phyloP scores from a whole-genome alignment of 2,888 invertebrate species.

The Nemotelus pantherinus region DNA sequence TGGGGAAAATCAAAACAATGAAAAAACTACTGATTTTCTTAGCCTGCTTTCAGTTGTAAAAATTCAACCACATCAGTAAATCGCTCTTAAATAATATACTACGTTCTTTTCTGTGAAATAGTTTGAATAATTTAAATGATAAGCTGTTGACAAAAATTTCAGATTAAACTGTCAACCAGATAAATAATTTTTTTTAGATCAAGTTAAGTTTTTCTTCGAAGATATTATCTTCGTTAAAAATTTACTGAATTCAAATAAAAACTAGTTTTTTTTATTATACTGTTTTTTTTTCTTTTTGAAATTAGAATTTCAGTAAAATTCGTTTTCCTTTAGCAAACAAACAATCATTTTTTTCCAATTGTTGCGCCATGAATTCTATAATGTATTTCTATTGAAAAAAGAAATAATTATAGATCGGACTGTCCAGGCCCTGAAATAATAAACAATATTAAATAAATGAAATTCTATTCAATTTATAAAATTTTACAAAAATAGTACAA shows the following conservation, averaged over 20 bases:
- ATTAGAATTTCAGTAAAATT: background rate
- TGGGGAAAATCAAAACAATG: no score
- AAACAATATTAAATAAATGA: background rate
- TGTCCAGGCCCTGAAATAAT: constrained; percentile 70
- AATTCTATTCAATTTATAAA: no score
- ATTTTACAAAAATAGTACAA: no score
- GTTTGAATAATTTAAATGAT: no score
- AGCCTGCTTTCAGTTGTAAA: background rate
- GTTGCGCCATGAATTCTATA: constrained; percentile 56
- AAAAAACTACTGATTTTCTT: no score
- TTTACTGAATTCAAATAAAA: background rate
- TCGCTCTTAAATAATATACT: background rate
- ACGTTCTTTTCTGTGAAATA: background rate
- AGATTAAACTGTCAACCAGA: background rate
- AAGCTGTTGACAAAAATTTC: no score
- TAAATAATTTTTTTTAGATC: background rate
- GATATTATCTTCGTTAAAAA: background rate
- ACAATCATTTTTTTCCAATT: background rate
- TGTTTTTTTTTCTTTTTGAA: background rate
- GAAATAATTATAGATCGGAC: constrained; percentile 70
- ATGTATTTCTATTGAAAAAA: constrained; percentile 64
- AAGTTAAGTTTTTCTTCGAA: background rate
- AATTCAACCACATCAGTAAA: constrained; percentile 15
- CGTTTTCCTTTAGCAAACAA: background rate
- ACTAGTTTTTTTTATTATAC: background rate